Percentiles rank a stretch among this genome's conserved stretches.
Evolutionary conservation across 2,888 invertebrate genomes (phyloP).

Genomic region (Eledone cirrhosa): DNA sequence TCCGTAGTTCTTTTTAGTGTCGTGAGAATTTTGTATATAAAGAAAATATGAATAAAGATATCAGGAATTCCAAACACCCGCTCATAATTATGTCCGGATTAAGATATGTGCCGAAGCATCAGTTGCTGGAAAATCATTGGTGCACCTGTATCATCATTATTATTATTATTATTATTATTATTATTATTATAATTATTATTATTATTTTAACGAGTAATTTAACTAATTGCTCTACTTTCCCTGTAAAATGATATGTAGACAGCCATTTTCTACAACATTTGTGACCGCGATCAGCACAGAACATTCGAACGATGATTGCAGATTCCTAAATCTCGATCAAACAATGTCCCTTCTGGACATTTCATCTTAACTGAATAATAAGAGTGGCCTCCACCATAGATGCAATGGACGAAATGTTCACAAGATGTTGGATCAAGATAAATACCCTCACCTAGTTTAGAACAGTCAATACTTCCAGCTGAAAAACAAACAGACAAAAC

Average conservation of each 20-base stretch:
- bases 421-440: constrained; percentile 41
- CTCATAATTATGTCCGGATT: no score
- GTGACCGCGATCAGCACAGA: constrained; percentile 33
- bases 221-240: background rate
- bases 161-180: no score
- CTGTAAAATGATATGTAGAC: background rate
- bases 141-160: no score
- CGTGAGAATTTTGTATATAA: no score
- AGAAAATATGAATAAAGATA: no score
- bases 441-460: constrained; percentile 37
- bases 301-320: constrained; percentile 41
- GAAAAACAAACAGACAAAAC: background rate
- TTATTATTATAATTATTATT: no score
- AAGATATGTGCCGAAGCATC: no score
- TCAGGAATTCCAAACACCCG: no score
- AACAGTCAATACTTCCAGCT: constrained; percentile 35
- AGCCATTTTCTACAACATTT: background rate
- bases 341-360: constrained; percentile 42
- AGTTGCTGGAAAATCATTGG: no score
- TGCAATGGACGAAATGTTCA: constrained; percentile 41
- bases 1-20: no score
- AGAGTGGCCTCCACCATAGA: constrained; percentile 38
- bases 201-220: background rate
- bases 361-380: constrained; percentile 40
- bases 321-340: constrained; percentile 40